Evolutionary conservation across 2,888 invertebrate species (phyloP), one percentile per base, ranked within the genome.

Genomic region (Mycalesis mineus): DNA sequence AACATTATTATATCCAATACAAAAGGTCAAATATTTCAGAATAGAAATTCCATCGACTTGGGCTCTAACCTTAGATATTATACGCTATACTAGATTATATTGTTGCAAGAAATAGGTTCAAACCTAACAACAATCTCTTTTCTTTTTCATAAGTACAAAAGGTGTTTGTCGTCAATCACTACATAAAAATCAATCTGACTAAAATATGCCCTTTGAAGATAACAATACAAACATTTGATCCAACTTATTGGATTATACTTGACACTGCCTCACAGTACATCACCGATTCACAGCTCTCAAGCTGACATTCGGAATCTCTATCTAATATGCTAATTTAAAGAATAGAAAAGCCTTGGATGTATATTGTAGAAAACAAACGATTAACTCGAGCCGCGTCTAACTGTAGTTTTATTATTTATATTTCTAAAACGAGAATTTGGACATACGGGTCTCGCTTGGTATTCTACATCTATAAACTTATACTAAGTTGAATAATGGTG

Each of bases 251-350:
- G 14, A 14, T 15, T 47, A 5, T 11, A 45, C 9, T 31, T 31
- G 9, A 45, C 42, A 28, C 22, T 17, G n/a, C 42, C 14, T 42
- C 42, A 28, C 9, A 9, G 1, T 6, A 11, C 15, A 29, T 44
- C 14, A 17, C 31, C 15, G 13, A 6, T 22, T 42, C n/a, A n/a
- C n/a, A 53, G 37, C 57, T 58, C 51, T 54, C 49, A 59, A 53
- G 47, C 37, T 63, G 58, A 57, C 41, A 49, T 61, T 58, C 45
- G 45, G 51, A 62, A 62, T 17, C 48, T 63, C 62, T 63, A 65
- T 63, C 60, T 65, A 63, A 66, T 72, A 77, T 78, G 76, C 69
- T 72, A 77, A 77, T 75, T 64, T 59, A 55, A 61, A 66, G 67
- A 69, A 68, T 73, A 65, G 64, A 55, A 68, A 67, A 66, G 65